Base-by-base conservation (phyloP, 2,888 invertebrate species). In the Lypha dubia region DNA sequence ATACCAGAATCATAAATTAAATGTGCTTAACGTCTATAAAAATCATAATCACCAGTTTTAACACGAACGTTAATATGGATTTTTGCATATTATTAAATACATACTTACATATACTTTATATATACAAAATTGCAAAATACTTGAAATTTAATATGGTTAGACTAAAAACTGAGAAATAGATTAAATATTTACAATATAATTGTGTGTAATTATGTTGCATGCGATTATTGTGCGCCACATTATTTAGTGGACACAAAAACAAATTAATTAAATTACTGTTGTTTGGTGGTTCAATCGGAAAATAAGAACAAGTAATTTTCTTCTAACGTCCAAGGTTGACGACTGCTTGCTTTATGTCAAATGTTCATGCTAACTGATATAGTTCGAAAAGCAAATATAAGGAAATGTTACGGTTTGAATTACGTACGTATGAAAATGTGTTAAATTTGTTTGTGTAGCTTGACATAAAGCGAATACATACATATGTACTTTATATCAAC, bases 21-120 rank as follows among this genome's bases (percentile, higher is more conserved):
- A 74, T 58, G 73, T 51, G 77, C 77, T 84, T 81, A 80, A 84
- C 81, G 84, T 84, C 74, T 70, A 79, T 74, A 41, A 81, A 84
- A 70, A 79, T 74, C 77, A 70, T 84, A 84, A 84, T 81, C 84
- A 74, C 32, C 70, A 63, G 74, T 68, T 84, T 84, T 81, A 84
- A 79, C 77, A 65, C 71, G 63, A 84, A 81, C 70, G 71, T 73
- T 76, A 80, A 81, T 73, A 79, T 63, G 70, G 62, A 32, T 70
- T 81, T 79, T 73, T 49, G 49, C 20, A 41, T 58, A 51, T 53
- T 53, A 63, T 71, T 75, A 46, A 13, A n/a, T n/a, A n/a, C n/a
- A n/a, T n/a, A 11, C 24, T 51, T 35, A n/a, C n/a, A n/a, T n/a
- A n/a, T n/a, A n/a, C 62, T 46, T 73, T 53, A 20, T 60, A 8